Conservation (phyloP, 2,888 invertebrate genomes). For the Cheilosia variabilis region DNA sequence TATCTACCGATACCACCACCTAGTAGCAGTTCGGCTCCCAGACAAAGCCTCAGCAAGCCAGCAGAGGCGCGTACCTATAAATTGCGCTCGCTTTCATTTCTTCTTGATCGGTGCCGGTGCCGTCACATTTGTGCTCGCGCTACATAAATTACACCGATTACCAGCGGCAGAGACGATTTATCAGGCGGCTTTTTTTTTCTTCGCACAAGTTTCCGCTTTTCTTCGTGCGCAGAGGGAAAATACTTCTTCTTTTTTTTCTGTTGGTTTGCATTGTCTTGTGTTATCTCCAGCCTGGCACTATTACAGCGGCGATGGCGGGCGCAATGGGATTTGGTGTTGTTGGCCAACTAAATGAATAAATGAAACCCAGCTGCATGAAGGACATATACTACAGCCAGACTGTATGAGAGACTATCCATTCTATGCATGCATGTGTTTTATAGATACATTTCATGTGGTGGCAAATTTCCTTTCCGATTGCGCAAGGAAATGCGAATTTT, state of each 20-base stretch:
- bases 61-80: neutral
- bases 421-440: neutral
- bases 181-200: constrained; percentile 32
- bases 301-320: constrained; percentile 5
- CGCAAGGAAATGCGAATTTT: constrained; percentile 72
- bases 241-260: neutral
- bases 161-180: constrained; percentile 34
- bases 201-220: constrained; percentile 55
- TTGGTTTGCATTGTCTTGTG: constrained; percentile 9
- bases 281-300: constrained; percentile 24
- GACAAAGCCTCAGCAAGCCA: constrained; percentile 15
- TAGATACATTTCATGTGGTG: constrained; percentile 26
- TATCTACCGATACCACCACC: neutral
- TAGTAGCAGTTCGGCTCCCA: neutral
- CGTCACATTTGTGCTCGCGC: constrained; percentile 56
- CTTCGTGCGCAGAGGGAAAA: constrained; percentile 12
- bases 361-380: constrained; percentile 65
- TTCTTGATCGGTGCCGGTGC: constrained; percentile 56
- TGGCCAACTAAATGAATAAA: neutral
- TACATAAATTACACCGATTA: constrained; percentile 69
- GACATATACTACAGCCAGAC: constrained; percentile 10
- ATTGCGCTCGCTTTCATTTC: constrained; percentile 47
- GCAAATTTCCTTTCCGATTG: constrained; percentile 52
- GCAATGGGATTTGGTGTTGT: neutral
- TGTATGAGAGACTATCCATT: neutral